Conservation (phyloP, 2,113 vertebrate genomes). For the Forbesichthys agassizii region DNA sequence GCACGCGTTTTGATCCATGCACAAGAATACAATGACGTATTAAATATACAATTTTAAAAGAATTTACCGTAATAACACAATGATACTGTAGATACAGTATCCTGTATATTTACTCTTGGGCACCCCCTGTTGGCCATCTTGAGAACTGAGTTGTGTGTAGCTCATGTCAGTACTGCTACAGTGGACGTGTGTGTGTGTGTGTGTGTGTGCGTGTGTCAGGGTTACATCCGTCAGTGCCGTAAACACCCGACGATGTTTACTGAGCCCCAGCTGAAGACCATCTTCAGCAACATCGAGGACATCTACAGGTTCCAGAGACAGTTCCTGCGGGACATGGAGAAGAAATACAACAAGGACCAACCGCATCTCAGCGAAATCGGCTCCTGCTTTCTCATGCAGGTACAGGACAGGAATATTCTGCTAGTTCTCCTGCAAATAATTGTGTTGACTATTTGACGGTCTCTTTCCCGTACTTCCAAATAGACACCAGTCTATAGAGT, state of each 20-base stretch:
- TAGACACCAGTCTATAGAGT: no score
- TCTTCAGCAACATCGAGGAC: constrained; percentile 99
- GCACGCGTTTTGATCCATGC: background rate
- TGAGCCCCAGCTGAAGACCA: constrained; percentile 84
- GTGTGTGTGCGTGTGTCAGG: constrained; percentile 71
- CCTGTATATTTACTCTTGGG: constrained; percentile 15
- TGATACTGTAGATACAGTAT: background rate
- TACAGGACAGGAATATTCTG: constrained; percentile 45
- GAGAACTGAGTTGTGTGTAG: constrained; percentile 14
- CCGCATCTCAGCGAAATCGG: constrained; percentile 96
- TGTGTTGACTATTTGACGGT: background rate
- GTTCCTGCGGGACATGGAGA: constrained; percentile 94
- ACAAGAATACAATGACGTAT: no score
- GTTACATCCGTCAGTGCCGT: constrained; percentile 95
- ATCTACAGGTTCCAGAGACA: constrained; percentile 97
- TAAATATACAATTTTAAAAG: no score
- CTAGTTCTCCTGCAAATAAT: background rate
- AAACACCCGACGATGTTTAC: constrained; percentile 96
- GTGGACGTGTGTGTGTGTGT: background rate
- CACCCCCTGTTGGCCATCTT: constrained; percentile 52
- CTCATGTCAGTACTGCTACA: background rate
- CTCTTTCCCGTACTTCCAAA: background rate
- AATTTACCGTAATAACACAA: no score
- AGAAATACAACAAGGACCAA: constrained; percentile 91
- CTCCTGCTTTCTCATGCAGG: constrained; percentile 93